Evolutionary conservation across 1,140 invertebrate species (phyloP).

Genomic region (Bombyx mandarina): DNA sequence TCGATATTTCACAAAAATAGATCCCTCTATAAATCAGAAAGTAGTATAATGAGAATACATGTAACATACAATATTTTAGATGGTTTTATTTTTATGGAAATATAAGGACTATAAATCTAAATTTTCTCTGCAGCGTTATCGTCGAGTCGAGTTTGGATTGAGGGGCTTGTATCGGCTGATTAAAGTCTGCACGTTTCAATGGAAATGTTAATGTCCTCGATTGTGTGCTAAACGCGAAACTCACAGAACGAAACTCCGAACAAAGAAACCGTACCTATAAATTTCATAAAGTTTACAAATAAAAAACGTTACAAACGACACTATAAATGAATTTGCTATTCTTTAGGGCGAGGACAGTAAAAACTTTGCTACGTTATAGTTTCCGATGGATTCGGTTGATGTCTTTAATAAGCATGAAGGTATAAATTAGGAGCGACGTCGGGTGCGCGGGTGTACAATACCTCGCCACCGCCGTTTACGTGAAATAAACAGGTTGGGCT

Average conservation of each 20-base stretch:
- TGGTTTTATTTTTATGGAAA: neutral
- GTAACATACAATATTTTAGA: slow-evolving; percentile 14
- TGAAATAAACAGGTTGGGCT: slow-evolving; percentile 65
- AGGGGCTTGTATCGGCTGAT: slow-evolving; percentile 23
- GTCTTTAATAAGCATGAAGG: slow-evolving; percentile 57
- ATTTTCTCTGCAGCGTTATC: slow-evolving; percentile 8
- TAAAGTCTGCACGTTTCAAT: slow-evolving; percentile 34
- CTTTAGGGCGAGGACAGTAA: slow-evolving; percentile 32
- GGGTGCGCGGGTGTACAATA: slow-evolving; percentile 37
- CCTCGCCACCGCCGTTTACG: slow-evolving; percentile 33
- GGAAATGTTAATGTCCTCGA: slow-evolving; percentile 51
- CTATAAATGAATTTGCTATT: slow-evolving; percentile 45
- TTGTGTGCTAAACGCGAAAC: slow-evolving; percentile 51
- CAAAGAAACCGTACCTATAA: slow-evolving; percentile 49
- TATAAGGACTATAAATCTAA: slow-evolving; percentile 4
- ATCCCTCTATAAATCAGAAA: slow-evolving; percentile 27
- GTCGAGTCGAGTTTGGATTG: slow-evolving; percentile 14
- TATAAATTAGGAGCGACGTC: slow-evolving; percentile 62
- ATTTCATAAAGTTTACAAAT: slow-evolving; percentile 36
- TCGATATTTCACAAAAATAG: slow-evolving; percentile 22
- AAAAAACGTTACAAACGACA: slow-evolving; percentile 32
- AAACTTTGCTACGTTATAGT: slow-evolving; percentile 36
- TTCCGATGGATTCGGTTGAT: slow-evolving; percentile 31
- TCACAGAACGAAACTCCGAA: slow-evolving; percentile 34
- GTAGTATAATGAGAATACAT: slow-evolving; percentile 16